Base-by-base conservation (phyloP, 2,113 vertebrate species). In the Thoracochromis brauschi region DNA sequence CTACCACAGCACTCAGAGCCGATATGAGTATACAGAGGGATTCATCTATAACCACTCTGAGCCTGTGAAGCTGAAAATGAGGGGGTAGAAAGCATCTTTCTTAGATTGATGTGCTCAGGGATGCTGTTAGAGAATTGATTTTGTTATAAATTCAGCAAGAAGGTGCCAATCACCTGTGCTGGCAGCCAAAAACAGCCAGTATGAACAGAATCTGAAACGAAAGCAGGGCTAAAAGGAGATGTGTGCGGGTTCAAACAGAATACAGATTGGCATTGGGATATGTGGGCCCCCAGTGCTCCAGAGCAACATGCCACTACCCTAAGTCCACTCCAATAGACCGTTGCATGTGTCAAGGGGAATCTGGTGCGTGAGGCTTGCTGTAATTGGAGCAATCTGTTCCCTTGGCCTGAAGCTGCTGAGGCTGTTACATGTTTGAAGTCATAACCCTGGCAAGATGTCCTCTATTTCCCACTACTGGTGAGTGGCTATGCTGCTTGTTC, bases 331-430 rank as follows among this genome's bases (percentile, higher is more conserved):
- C 92, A 95, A 80, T 85, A 89, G 91, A 92, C 84, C 89, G 88
- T 91, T 93, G 92, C 88, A 84, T 84, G 94, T 94, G 91, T 94
- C 94, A 91, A 63, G 94, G 95, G 91, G 95, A 95, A 92, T 90
- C 65, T 65, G 79, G 92, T 91, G 90, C 82, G 82, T 93, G 94
- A 95, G 93, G 90, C 89, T 93, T 63, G 88, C 91, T 94, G 95
- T 96, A 96, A 96, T 96, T 96, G 96, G 94, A 93, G 88, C 94
- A 95, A 95, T 96, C 95, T 95, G 93, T 95, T 96, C 91, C 89
- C 91, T 90, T 85, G 91, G 93, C 90, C 91, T 78, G 81, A 60
- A 89, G 93, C 92, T 88, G 90, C 91, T 35, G 83, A 90, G 89
- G 71, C 91, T 88, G 81, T 90, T 90, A 89, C 93, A 91, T 90